These are phyloP conservation scores for Papilio polyxenes DNA, from an alignment of 1,140 invertebrate species.

Conservation along the genomic window DNA sequence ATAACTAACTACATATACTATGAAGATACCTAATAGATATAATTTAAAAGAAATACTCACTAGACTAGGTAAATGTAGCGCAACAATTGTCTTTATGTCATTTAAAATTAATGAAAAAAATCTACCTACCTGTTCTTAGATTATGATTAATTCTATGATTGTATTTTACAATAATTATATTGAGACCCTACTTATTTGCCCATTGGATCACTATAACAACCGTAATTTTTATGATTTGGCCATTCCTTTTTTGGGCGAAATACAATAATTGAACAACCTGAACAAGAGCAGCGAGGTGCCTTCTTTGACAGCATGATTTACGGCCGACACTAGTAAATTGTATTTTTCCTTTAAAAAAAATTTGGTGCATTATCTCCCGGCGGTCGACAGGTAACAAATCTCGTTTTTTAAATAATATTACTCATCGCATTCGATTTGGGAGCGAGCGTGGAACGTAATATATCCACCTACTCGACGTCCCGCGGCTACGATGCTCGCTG, in stretches of 20 bases:
- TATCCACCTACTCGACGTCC: slow-evolving; percentile 79
- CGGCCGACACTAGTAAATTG: slow-evolving; percentile 70
- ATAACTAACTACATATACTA: too few relatives aligned
- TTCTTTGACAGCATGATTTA: slow-evolving; percentile 71
- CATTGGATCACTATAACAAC: slow-evolving; percentile 46
- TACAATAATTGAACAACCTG: slow-evolving; percentile 73
- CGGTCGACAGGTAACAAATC: slow-evolving; percentile 79
- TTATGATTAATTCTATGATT: background rate
- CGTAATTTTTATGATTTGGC: slow-evolving; percentile 58
- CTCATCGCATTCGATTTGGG: slow-evolving; percentile 79
- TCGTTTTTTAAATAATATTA: slow-evolving; percentile 80
- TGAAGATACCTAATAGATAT: too few relatives aligned
- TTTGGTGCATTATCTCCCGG: slow-evolving; percentile 69
- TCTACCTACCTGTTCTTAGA: background rate
- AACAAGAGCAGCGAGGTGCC: slow-evolving; percentile 55
- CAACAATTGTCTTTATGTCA: too few relatives aligned
- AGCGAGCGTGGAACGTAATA: slow-evolving; percentile 76
- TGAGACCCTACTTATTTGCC: slow-evolving; percentile 55
- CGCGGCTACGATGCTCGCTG: slow-evolving; percentile 71
- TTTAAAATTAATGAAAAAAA: background rate
- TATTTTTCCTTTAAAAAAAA: slow-evolving; percentile 76
- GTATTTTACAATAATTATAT: slow-evolving; percentile 28
- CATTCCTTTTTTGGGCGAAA: slow-evolving; percentile 55
- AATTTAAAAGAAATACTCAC: too few relatives aligned
- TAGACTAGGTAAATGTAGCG: too few relatives aligned